Conservation (phyloP, 2,888 invertebrate species). For the Galerucella nymphaeae region DNA sequence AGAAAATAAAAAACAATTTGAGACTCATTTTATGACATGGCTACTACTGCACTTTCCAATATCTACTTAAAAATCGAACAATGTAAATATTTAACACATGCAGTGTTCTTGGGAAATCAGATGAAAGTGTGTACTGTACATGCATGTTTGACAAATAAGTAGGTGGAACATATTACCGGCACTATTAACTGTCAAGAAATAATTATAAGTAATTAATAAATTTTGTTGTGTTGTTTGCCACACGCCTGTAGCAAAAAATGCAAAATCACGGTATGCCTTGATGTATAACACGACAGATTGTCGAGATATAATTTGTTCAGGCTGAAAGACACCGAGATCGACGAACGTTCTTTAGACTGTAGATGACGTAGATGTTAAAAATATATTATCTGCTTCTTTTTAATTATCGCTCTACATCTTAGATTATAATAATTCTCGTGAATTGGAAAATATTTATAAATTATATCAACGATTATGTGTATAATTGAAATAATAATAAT, state of each 20-base stretch:
- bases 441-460: no score
- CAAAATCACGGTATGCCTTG: slow-evolving; percentile 37
- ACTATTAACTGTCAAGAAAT: slow-evolving; percentile 42
- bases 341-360: not conserved
- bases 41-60: slow-evolving; percentile 32
- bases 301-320: slow-evolving; percentile 33
- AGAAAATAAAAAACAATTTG: slow-evolving; percentile 3
- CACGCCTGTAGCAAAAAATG: slow-evolving; percentile 34
- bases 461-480: no score
- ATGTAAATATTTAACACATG: slow-evolving; percentile 34
- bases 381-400: not conserved
- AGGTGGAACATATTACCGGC: slow-evolving; percentile 46
- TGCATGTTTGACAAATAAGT: slow-evolving; percentile 47
- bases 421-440: not conserved
- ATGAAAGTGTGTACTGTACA: slow-evolving; percentile 42
- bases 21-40: slow-evolving; percentile 2
- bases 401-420: not conserved
- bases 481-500: no score
- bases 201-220: slow-evolving; percentile 49
- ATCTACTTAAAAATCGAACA: slow-evolving; percentile 22
- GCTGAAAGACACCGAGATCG: slow-evolving; percentile 11
- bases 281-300: slow-evolving; percentile 41
- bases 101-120: slow-evolving; percentile 42
- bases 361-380: not conserved
- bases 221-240: slow-evolving; percentile 45